Base-by-base conservation (phyloP, 2,888 invertebrate genomes). In the Ornithoptera priamus region DNA sequence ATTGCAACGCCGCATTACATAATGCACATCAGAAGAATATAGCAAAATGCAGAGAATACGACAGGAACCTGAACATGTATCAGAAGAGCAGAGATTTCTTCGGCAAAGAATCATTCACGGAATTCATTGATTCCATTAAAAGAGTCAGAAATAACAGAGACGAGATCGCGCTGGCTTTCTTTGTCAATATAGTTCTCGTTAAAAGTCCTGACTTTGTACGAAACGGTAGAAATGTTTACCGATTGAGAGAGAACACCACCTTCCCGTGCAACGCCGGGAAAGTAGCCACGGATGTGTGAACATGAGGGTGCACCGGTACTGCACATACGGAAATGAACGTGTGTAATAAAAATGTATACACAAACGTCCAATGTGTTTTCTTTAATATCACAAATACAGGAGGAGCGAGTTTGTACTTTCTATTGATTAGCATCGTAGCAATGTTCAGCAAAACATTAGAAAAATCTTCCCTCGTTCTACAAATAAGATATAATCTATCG, bases 151-250 rank as follows among this genome's bases (percentile, higher is more conserved):
- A 66, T 10, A 66, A 66, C 22, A 50, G 20, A 1, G 66, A 66
- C 12, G 50, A 66, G 8, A 50, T 66, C 17, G 66, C 66, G 4
- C 36, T 66, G 12, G 42, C 66, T 12, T 66, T 60, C 60, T 66
- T 66, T 36, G 50, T 36, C n/a, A 30, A 66, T 39, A 60, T 66
- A 50, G 66, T 66, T 1, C 17, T 66, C 0, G 50, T 66, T 17
- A n/a, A 66, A 6, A 50, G 30, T 17, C n/a, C 30, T 7, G 60
- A 66, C 10, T 42, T 66, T n/a, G 59, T 60, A 8, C 18, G 15
- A 20, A 60, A 60, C n/a, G 66, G 66, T n/a, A 59, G 66, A n/a
- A 60, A 20, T 30, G 22, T 66, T 10, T 66, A 50, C n/a, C 66
- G 66, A 1, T n/a, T 36, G 36, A 24, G 24, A 0, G 46, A 42